Conservation (phyloP, 2,797 vertebrate species). For the Oreochromis grahami region DNA sequence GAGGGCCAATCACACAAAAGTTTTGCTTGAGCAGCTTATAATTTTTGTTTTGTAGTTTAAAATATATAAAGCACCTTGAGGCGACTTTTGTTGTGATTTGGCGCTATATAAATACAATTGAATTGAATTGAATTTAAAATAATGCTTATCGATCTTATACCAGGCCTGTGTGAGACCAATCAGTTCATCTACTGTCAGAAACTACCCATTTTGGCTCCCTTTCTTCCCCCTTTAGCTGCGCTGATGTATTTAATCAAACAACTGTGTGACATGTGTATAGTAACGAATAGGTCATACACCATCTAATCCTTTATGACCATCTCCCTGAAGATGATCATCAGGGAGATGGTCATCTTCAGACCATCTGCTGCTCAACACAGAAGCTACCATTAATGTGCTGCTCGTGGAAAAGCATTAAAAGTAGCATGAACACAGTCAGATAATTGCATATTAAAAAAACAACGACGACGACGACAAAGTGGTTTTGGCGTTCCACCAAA, state of each 20-base stretch:
- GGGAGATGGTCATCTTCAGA: background rate
- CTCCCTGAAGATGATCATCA: background rate
- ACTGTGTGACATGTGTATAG: background rate
- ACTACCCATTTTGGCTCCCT: background rate
- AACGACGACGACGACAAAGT: background rate
- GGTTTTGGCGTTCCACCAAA: background rate
- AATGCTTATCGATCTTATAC: background rate
- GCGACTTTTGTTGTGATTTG: too few relatives aligned
- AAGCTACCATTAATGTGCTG: background rate
- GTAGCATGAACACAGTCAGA: background rate
- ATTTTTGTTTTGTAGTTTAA: background rate
- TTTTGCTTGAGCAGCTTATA: background rate
- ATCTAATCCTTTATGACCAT: background rate
- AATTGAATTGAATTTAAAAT: too few relatives aligned
- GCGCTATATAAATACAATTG: too few relatives aligned
- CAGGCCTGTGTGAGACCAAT: background rate
- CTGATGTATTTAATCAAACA: background rate
- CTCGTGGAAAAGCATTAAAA: background rate
- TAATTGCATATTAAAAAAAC: background rate
- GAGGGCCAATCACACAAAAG: background rate
- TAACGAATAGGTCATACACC: background rate
- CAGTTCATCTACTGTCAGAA: background rate
- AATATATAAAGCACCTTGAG: too few relatives aligned
- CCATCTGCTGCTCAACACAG: background rate
- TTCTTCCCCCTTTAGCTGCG: background rate